Conservation (phyloP, 2,113 vertebrate species). For the Ameiurus melas region DNA sequence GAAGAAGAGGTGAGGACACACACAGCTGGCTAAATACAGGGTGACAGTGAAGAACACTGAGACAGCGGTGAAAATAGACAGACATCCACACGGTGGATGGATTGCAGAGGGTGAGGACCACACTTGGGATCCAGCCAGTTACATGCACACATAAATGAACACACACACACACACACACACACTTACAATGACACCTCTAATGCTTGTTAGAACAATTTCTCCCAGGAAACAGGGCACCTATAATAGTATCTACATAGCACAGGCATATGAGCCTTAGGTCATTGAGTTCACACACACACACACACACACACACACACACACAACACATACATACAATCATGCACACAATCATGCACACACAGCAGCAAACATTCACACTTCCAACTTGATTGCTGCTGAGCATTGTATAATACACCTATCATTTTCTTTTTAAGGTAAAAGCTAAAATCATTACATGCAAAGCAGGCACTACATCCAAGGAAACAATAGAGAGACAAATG, state of each 20-base stretch:
- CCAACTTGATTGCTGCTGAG: not conserved
- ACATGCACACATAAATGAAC: not conserved
- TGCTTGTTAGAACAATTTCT: constrained; percentile 3
- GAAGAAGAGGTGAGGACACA: constrained; percentile 12
- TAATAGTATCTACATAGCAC: not conserved
- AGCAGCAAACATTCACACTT: not conserved
- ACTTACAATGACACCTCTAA: not conserved
- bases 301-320: not conserved
- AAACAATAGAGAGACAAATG: not conserved
- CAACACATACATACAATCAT: not conserved
- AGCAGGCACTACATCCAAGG: not conserved
- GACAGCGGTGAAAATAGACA: constrained; percentile 41
- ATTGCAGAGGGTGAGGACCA: not conserved
- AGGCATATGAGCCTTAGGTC: not conserved
- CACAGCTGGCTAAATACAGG: constrained; percentile 41
- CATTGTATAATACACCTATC: not conserved
- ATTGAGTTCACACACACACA: not conserved
- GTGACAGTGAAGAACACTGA: constrained; percentile 44
- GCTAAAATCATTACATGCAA: not conserved
- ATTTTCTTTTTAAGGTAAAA: not conserved
- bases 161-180: not conserved
- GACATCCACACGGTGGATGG: not conserved
- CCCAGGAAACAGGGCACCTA: not conserved
- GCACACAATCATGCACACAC: not conserved
- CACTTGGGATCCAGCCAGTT: not conserved